A percentile compares a stretch with the other conserved stretches of the same genome.
These are phyloP conservation scores for Cinara cedri DNA, from an alignment of 2,888 invertebrate genomes.

Conservation along the genomic window DNA sequence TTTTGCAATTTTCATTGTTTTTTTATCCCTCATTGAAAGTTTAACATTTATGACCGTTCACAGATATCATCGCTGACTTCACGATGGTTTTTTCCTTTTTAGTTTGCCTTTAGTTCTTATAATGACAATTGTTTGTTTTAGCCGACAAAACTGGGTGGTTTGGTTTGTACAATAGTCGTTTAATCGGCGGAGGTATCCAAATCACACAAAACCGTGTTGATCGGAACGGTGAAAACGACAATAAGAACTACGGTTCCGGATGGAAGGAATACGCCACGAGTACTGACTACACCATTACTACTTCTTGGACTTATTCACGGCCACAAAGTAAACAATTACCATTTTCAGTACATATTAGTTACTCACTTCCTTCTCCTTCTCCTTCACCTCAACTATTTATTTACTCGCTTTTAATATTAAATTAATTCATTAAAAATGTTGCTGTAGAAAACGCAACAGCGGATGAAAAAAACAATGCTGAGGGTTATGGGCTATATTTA, in stretches of 20 bases:
- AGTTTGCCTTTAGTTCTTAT: background rate
- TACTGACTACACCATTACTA: background rate
- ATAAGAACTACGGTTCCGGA: background rate
- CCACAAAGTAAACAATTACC: background rate
- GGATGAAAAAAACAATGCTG: background rate
- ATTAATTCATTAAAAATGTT: background rate
- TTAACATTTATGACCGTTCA: background rate
- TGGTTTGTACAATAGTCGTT: constrained; percentile 32
- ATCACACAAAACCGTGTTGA: constrained; percentile 9
- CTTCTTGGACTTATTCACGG: background rate
- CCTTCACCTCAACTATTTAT: no score
- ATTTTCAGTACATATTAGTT: constrained; percentile 14
- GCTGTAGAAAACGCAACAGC: background rate
- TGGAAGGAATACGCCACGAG: background rate
- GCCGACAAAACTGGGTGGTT: constrained; percentile 35
- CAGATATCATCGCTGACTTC: background rate
- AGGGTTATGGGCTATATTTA: constrained; percentile 9
- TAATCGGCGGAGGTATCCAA: constrained; percentile 25
- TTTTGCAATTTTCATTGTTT: no score
- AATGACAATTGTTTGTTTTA: background rate
- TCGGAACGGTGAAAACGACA: background rate
- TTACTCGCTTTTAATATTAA: no score
- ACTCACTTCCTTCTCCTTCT: background rate
- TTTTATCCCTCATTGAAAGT: no score
- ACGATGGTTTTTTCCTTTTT: background rate